These are phyloP conservation scores for Puffinus mauretanicus DNA, from an alignment of 2,113 vertebrate species.

Conservation along the genomic window DNA sequence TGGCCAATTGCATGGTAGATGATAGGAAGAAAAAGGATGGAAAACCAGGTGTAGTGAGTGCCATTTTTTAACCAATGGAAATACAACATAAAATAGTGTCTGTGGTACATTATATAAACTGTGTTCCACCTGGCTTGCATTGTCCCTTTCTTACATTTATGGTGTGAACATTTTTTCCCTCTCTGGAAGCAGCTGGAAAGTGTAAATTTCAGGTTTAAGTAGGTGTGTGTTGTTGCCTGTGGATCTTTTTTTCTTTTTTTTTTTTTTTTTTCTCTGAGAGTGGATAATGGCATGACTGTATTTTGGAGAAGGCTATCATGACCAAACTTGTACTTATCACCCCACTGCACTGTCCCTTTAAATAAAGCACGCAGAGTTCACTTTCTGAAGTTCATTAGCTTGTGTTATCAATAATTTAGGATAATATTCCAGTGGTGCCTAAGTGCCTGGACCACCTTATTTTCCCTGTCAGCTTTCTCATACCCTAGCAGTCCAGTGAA, in stretches of 20 bases:
- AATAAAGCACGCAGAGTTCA: slow-evolving; percentile 77
- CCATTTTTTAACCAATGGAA: neutral
- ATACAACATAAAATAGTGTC: slow-evolving; percentile 43
- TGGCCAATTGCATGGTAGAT: neutral
- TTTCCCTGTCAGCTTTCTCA: slow-evolving; percentile 79
- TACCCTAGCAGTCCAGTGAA: slow-evolving; percentile 88
- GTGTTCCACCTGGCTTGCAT: slow-evolving; percentile 72
- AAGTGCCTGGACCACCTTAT: slow-evolving; percentile 77
- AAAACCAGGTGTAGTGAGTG: slow-evolving; percentile 5
- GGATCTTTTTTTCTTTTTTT: neutral
- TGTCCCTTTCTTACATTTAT: slow-evolving; percentile 74
- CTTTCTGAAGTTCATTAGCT: slow-evolving; percentile 94
- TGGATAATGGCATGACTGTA: slow-evolving; percentile 20
- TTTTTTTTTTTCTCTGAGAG: neutral
- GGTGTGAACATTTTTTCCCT: slow-evolving; percentile 72
- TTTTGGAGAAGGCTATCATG: slow-evolving; percentile 23
- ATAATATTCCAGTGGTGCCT: slow-evolving; percentile 77
- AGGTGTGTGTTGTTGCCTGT: slow-evolving; percentile 66
- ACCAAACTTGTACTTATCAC: slow-evolving; percentile 3
- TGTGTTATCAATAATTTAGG: slow-evolving; percentile 90
- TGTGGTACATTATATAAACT: slow-evolving; percentile 68
- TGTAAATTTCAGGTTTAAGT: slow-evolving; percentile 75
- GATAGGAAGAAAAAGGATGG: slow-evolving; percentile 24
- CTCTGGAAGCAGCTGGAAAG: slow-evolving; percentile 78
- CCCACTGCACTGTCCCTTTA: slow-evolving; percentile 70